Base-by-base conservation (phyloP, 2,888 invertebrate species). In the Scotopteryx bipunctaria region DNA sequence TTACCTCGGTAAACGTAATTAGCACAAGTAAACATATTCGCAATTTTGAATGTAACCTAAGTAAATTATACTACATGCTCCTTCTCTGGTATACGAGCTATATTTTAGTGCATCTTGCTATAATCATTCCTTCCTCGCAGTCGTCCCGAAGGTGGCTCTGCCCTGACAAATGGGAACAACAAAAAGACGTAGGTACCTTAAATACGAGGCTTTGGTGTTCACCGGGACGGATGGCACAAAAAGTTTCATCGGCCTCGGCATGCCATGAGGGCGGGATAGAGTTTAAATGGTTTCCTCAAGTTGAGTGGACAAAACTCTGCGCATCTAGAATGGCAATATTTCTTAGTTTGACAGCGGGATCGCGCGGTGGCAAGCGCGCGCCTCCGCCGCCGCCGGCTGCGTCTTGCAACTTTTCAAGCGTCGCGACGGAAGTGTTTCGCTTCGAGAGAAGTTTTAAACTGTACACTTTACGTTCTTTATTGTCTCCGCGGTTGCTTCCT, bases 381-480 rank as follows among this genome's bases (percentile, higher is more conserved):
- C 57, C 61, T 59, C 59, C 62, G 63, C 64, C 59, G 71, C 71
- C 76, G 71, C 74, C 78, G 74, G 76, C 78, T 75, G 67, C 76
- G 71, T 78, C 81, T 81, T 76, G 71, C 76, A 86, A 89, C 81
- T 87, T 87, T 81, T 66, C 67, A 73, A 74, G 78, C 79, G 78
- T 71, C 74, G 77, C 77, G 62, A 66, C 73, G 64, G 61, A 80
- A 63, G 77, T 82, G 77, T 81, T 81, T 78, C 80, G 75, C 73
- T 64, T 77, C 67, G 73, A 65, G 70, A 73, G 81, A 86, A 87
- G 73, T 87, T 87, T 87, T 77, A 83, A 87, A 86, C 82, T 82
- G 77, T 76, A 78, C 85, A 82, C 82, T 86, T 84, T 81, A 75
- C 76, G 75, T 84, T 83, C 83, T 86, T 86, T 86, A 87, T 86